Conservation (phyloP, 2,888 invertebrate species). For the Plebejus anna region DNA sequence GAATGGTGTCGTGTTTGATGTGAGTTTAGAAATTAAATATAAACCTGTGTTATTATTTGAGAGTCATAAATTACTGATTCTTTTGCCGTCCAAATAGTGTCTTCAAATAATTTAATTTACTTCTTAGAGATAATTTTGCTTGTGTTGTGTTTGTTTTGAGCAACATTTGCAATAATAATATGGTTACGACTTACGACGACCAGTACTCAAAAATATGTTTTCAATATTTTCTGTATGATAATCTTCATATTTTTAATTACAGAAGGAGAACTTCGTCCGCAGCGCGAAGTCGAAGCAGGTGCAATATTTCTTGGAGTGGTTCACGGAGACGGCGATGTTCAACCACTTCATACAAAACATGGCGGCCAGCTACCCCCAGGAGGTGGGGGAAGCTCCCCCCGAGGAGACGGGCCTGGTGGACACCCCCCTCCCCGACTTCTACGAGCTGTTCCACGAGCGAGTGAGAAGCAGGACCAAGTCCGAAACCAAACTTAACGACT, state of each 20-base stretch:
- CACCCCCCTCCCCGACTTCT: conserved; percentile 67
- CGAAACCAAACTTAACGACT: conserved; percentile 45
- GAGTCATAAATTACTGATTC: not conserved
- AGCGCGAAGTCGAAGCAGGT: conserved; percentile 82
- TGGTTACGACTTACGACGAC: not conserved
- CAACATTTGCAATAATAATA: too few relatives aligned
- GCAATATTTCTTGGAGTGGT: conserved; percentile 90
- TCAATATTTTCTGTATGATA: not conserved
- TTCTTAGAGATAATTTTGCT: too few relatives aligned
- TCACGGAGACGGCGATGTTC: conserved; percentile 93
- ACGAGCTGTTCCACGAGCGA: conserved; percentile 65
- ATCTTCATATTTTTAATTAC: conserved; percentile 49
- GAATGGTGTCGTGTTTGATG: conserved; percentile 64
- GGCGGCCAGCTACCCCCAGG: conserved; percentile 46
- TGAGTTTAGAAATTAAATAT: conserved; percentile 45
- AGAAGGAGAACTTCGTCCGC: conserved; percentile 87
- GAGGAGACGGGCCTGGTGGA: conserved; percentile 49
- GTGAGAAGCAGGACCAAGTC: conserved; percentile 46
- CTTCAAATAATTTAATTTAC: too few relatives aligned
- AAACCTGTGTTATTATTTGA: not conserved
- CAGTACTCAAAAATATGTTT: not conserved
- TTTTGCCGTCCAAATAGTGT: too few relatives aligned
- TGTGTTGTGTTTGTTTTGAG: too few relatives aligned
- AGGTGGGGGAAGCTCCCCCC: conserved; percentile 32
- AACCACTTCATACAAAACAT: conserved; percentile 84